These are phyloP conservation scores for Syrphus vitripennis DNA, from an alignment of 2,888 invertebrate species.

Conservation along the genomic window DNA sequence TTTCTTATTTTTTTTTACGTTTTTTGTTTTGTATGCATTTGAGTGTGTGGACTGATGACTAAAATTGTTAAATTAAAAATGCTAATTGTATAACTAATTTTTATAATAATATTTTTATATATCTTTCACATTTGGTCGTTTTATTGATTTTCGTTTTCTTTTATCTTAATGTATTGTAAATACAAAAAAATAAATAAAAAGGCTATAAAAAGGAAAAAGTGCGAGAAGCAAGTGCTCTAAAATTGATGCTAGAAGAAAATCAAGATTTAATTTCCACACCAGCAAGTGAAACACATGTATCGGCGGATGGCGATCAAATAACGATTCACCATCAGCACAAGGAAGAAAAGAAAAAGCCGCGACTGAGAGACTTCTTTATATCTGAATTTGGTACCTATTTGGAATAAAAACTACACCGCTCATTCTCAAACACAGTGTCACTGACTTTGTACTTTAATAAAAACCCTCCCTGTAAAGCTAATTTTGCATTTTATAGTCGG, in stretches of 20 bases:
- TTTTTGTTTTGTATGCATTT: background rate
- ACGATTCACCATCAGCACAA: slow-evolving; percentile 86
- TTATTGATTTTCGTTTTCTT: background rate
- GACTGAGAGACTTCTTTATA: slow-evolving; percentile 93
- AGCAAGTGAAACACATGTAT: slow-evolving; percentile 78
- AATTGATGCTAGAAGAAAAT: slow-evolving; percentile 78
- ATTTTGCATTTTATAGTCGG: slow-evolving; percentile 43
- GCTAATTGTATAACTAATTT: background rate
- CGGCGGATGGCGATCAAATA: slow-evolving; percentile 80
- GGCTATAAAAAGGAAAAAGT: slow-evolving; percentile 80
- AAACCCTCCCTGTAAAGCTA: slow-evolving; percentile 40
- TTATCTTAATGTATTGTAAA: background rate
- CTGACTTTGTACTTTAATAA: background rate
- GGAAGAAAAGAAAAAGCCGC: slow-evolving; percentile 91
- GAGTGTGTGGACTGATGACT: background rate
- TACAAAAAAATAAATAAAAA: slow-evolving; percentile 46
- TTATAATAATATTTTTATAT: background rate
- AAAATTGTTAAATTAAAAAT: background rate
- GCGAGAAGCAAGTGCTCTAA: slow-evolving; percentile 79
- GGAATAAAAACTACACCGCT: slow-evolving; percentile 40
- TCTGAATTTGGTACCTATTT: slow-evolving; percentile 91
- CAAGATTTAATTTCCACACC: slow-evolving; percentile 77
- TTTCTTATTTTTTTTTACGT: background rate
- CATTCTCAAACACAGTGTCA: slow-evolving; percentile 45
- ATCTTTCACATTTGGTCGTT: background rate